These are phyloP conservation scores for Heterocephalus glaber DNA, from an alignment of 2,113 vertebrate species.

Conservation along the genomic window DNA sequence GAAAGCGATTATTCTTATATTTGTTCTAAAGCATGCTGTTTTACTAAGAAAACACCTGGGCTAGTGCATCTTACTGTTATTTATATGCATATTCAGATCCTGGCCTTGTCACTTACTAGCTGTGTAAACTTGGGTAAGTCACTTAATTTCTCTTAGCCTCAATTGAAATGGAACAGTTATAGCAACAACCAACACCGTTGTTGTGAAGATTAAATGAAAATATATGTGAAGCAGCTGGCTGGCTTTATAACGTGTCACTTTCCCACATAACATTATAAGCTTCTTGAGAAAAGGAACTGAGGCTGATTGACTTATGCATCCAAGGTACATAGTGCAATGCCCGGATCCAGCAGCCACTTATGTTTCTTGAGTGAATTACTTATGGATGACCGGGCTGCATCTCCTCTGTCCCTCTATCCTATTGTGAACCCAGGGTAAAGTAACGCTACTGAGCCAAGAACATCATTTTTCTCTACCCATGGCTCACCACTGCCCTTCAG, in stretches of 20 bases:
- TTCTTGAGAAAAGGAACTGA: constrained; percentile 1
- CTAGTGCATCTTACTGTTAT: not conserved
- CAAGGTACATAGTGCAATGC: not conserved
- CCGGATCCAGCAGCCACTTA: not conserved
- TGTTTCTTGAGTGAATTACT: not conserved
- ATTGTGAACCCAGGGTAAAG: not conserved
- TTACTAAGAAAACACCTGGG: not conserved
- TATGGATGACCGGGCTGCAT: not conserved
- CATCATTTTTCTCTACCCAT: not conserved
- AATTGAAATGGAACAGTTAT: not conserved
- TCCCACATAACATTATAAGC: not conserved
- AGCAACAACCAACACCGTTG: not conserved
- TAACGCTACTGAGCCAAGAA: not conserved
- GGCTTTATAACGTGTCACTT: not conserved
- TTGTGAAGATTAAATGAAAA: constrained; percentile 15
- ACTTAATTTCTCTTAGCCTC: not conserved
- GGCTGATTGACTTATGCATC: not conserved
- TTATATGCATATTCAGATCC: not conserved
- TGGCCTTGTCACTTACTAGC: not conserved
- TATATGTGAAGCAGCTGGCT: not conserved
- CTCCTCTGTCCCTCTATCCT: not conserved
- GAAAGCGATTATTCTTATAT: not conserved
- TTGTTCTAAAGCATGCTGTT: not conserved
- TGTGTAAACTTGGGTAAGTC: not conserved
- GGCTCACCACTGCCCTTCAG: not conserved